phyloP scores from a whole-genome alignment of 30 jellyfish, hydroid and myxozoan species.

The Calvadosia cruxmelitensis region DNA sequence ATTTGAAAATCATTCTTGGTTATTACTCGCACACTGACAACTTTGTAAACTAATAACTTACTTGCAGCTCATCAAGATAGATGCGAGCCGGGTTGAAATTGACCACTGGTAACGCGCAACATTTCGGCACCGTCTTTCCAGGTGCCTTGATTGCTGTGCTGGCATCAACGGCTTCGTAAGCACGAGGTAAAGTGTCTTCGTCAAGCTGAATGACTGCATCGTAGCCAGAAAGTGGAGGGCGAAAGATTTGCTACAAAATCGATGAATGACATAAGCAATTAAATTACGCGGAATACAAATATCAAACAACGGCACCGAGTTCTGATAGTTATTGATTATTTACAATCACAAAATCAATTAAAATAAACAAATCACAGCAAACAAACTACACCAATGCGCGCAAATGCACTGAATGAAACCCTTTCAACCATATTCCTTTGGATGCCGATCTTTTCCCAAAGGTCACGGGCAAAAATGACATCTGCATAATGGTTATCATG shows the following conservation, averaged over 20 bases:
- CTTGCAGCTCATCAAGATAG: constrained; percentile 34
- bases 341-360: no score
- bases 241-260: constrained; percentile 50
- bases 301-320: not conserved
- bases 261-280: not conserved
- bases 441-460: no score
- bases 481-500: no score
- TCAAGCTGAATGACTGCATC: constrained; percentile 58
- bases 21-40: no score
- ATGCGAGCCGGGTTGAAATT: constrained; percentile 47
- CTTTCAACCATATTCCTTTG: no score
- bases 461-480: no score
- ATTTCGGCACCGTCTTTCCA: not conserved
- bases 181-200: constrained; percentile 38
- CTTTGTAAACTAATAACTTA: constrained; percentile 5
- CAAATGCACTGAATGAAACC: no score
- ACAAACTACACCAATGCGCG: no score
- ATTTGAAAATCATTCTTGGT: no score
- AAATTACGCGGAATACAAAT: not conserved
- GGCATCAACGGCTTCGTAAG: constrained; percentile 54
- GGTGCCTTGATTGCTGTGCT: constrained; percentile 25
- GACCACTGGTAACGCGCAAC: constrained; percentile 46
- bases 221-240: constrained; percentile 69
- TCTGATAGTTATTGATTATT: no score
- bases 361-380: no score